Evolutionary conservation across 2,888 invertebrate species (phyloP).

Genomic region (Syrista parreyssii): DNA sequence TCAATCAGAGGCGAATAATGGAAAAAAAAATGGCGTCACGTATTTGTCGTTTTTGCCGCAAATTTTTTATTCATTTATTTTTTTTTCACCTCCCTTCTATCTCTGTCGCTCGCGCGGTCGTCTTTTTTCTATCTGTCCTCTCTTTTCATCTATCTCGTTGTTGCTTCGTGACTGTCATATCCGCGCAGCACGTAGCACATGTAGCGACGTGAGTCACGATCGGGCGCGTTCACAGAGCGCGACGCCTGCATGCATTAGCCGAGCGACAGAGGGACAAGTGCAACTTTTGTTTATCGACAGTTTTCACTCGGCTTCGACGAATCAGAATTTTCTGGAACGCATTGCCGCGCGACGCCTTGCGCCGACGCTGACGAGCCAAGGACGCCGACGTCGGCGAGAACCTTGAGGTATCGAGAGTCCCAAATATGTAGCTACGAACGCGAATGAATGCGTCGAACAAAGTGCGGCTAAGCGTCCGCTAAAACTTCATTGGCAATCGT

Average conservation of each 20-base stretch:
- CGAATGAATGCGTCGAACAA: too few species aligned
- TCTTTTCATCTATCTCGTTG: not conserved
- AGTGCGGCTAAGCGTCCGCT: too few species aligned
- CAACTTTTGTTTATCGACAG: not conserved
- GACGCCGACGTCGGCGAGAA: not conserved
- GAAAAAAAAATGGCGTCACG: not conserved
- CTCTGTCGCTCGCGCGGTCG: too few species aligned
- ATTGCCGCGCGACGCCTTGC: not conserved
- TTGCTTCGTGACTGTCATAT: not conserved
- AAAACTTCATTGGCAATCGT: too few species aligned
- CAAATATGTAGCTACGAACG: not conserved
- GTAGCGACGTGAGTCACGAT: not conserved
- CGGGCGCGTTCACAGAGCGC: not conserved
- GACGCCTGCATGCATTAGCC: not conserved
- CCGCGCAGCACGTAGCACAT: not conserved
- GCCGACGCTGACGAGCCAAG: not conserved
- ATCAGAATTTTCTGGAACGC: slow-evolving; percentile 5
- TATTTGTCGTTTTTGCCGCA: not conserved
- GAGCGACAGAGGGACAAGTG: not conserved
- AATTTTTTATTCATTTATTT: too few species aligned
- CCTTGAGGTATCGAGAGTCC: not conserved
- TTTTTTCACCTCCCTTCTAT: not conserved
- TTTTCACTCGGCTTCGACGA: not conserved
- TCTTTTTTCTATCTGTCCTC: not conserved
- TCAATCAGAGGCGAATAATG: not conserved